A percentile compares a stretch with the other conserved stretches of the same genome.
Evolutionary conservation across 2,888 invertebrate species (phyloP).

Genomic region (Dioctria rufipes): DNA sequence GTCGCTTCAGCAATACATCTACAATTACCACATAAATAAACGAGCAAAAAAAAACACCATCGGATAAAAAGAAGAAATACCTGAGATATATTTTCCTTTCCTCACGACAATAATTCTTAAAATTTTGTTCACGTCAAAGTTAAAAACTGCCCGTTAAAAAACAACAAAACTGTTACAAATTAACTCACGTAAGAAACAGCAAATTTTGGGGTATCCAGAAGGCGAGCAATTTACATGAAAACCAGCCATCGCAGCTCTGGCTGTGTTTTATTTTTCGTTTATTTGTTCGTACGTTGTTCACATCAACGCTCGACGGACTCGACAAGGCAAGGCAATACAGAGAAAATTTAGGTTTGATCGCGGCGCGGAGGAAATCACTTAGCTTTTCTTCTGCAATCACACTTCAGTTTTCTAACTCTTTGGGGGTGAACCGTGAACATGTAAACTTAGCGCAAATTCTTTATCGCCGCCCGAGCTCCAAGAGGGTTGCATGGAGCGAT

Average conservation of each 20-base stretch:
- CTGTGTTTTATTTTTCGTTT: conserved; percentile 15
- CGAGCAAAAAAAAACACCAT: conserved; percentile 10
- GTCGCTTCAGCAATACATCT: conserved; percentile 14
- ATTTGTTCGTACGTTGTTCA: conserved; percentile 2
- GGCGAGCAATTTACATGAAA: conserved; percentile 43
- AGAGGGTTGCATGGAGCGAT: conserved; percentile 41
- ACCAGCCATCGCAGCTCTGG: conserved; percentile 36
- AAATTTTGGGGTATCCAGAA: conserved; percentile 9
- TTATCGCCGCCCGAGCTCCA: conserved; percentile 27
- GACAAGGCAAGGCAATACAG: conserved; percentile 18
- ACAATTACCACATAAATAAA: conserved; percentile 19
- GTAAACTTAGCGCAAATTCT: conserved; percentile 52
- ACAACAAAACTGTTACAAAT: conserved; percentile 42
- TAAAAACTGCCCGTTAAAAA: conserved; percentile 26
- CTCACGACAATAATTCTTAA: background rate
- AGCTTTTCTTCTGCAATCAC: conserved; percentile 27
- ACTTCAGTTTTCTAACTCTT: background rate
- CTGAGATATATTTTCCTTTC: conserved; percentile 18
- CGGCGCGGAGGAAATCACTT: conserved; percentile 46
- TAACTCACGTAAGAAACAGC: conserved; percentile 49
- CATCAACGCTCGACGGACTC: background rate
- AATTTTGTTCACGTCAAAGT: conserved; percentile 10
- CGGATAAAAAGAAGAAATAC: conserved; percentile 11
- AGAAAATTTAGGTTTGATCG: conserved; percentile 45
- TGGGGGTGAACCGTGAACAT: conserved; percentile 23